These are phyloP conservation scores for Mobula birostris DNA, from an alignment of 2,113 vertebrate species.

Conservation along the genomic window DNA sequence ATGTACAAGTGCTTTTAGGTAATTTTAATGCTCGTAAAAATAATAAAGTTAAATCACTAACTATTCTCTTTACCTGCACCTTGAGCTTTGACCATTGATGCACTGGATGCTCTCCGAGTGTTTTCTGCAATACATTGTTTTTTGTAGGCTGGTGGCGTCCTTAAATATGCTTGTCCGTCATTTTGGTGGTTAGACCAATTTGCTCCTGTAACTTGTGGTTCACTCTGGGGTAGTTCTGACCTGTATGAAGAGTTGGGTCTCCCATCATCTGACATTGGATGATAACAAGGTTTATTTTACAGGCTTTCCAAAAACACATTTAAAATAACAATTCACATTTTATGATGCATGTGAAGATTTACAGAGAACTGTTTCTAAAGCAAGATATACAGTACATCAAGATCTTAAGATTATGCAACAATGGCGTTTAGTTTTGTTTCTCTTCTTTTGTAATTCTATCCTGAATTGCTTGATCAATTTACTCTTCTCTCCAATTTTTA, in stretches of 20 bases:
- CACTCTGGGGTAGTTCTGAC: constrained; percentile 59
- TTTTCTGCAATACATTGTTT: constrained; percentile 69
- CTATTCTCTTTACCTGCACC: background rate
- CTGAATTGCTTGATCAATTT: no score
- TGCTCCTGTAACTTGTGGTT: constrained; percentile 58
- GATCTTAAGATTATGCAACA: background rate
- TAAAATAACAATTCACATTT: background rate
- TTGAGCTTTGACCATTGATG: constrained; percentile 34
- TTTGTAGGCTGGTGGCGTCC: constrained; percentile 61
- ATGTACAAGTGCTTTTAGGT: background rate
- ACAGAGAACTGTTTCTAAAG: background rate
- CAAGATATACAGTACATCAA: background rate
- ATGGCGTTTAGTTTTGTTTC: background rate
- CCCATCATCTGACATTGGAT: constrained; percentile 58
- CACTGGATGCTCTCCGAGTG: constrained; percentile 69
- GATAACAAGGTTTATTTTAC: background rate
- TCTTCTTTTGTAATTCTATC: background rate
- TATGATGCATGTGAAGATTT: background rate
- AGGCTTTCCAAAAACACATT: background rate
- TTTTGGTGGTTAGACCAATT: constrained; percentile 78
- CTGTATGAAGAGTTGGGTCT: constrained; percentile 65
- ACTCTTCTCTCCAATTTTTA: background rate
- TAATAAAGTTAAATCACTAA: background rate
- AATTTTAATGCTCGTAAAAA: background rate
- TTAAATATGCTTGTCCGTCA: constrained; percentile 57